Evolutionary conservation across 1,140 invertebrate species (phyloP).

Genomic region (Frieseomelitta varia): DNA sequence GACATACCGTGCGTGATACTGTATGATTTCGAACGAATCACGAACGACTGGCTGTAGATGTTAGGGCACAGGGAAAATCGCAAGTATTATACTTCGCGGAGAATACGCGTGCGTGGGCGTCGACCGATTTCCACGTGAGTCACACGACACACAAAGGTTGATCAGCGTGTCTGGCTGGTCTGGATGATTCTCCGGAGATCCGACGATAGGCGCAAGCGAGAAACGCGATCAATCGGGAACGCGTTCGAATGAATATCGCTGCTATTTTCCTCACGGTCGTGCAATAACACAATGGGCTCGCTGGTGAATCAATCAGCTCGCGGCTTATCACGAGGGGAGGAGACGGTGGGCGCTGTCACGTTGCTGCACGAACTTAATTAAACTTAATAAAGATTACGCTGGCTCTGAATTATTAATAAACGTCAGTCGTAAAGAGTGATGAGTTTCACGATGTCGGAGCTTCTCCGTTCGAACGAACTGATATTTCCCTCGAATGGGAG

Average conservation of each 20-base stretch:
- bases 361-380: neutral
- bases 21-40: neutral
- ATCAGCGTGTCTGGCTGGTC: neutral
- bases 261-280: slow-evolving; percentile 30
- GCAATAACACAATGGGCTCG: slow-evolving; percentile 22
- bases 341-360: neutral
- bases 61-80: neutral
- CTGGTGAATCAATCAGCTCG: slow-evolving; percentile 14
- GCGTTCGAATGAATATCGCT: slow-evolving; percentile 1
- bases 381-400: slow-evolving; percentile 19
- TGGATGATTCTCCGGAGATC: slow-evolving; percentile 2
- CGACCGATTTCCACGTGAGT: neutral
- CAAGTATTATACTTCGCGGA: no score
- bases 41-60: neutral
- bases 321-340: neutral
- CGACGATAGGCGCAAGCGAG: neutral
- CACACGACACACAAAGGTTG: neutral
- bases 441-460: neutral
- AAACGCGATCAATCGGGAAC: slow-evolving; percentile 15
- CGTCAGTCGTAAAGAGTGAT: neutral
- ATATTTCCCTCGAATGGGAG: neutral
- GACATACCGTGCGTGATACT: no score
- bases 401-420: slow-evolving; percentile 9
- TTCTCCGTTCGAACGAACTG: neutral
- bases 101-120: neutral